A percentile compares a stretch with the other conserved stretches of the same genome.
These are phyloP conservation scores for Pelusios castaneus DNA, from an alignment of 2,113 vertebrate species.

Conservation along the genomic window DNA sequence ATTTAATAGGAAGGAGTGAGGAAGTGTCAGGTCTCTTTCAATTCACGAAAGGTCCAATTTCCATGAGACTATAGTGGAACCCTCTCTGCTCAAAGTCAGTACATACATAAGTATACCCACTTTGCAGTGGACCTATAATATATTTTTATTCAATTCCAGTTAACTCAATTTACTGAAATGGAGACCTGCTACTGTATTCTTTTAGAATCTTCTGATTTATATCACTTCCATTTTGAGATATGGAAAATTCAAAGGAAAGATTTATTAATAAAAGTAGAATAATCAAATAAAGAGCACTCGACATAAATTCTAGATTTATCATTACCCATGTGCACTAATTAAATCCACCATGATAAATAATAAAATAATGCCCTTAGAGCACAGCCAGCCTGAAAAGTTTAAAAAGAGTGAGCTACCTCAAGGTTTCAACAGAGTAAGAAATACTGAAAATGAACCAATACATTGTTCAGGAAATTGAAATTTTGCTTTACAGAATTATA, in stretches of 20 bases:
- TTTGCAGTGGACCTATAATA: not conserved
- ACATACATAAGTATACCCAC: not conserved
- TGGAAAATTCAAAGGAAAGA: not conserved
- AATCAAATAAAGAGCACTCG: not conserved
- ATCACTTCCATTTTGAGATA: not conserved
- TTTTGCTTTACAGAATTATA: not conserved
- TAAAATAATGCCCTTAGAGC: not conserved
- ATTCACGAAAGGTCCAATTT: not conserved
- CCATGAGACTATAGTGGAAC: not conserved
- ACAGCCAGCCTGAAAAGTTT: not conserved
- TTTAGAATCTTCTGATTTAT: not conserved
- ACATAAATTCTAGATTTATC: slow-evolving; percentile 11
- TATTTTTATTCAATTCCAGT: not conserved
- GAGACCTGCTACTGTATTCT: not conserved
- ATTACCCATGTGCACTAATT: not conserved
- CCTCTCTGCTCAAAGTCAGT: not conserved
- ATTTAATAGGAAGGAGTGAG: not conserved
- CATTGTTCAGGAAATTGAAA: not conserved
- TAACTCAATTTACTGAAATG: not conserved
- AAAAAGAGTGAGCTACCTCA: not conserved
- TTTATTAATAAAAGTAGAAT: not conserved
- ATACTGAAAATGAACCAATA: not conserved
- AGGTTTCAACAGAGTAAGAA: not conserved
- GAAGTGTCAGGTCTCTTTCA: not conserved
- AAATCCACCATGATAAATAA: not conserved